Conservation (phyloP, 2,797 vertebrate species). For the Triplophysa bombifrons region DNA sequence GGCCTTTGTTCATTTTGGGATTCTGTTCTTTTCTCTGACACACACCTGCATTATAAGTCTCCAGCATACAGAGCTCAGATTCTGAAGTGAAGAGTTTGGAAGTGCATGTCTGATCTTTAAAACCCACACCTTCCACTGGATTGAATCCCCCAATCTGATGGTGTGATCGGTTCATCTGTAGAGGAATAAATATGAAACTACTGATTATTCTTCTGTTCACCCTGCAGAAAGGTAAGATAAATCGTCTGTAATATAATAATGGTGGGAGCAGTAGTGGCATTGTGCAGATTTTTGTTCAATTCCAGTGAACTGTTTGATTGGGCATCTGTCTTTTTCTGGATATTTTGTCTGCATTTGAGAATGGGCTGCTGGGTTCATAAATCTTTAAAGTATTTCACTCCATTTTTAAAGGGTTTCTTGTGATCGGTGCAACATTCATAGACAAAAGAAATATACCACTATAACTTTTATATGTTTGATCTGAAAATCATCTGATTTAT, state of each 20-base stretch:
- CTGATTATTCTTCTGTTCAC: conserved; percentile 21
- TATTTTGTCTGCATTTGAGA: background rate
- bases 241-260: background rate
- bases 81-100: conserved; percentile 20
- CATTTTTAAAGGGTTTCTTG: background rate
- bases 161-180: background rate
- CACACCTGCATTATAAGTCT: conserved; percentile 31
- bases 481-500: background rate
- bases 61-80: background rate
- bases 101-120: background rate
- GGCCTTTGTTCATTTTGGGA: conserved; percentile 45
- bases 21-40: conserved; percentile 8
- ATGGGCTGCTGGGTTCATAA: background rate
- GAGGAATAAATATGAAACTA: conserved; percentile 28
- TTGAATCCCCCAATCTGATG: background rate
- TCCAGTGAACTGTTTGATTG: too few relatives aligned
- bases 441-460: background rate
- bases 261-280: too few relatives aligned
- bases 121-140: background rate
- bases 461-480: background rate
- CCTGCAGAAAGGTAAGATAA: conserved; percentile 32
- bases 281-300: too few relatives aligned
- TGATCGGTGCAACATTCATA: background rate
- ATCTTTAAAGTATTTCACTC: background rate
- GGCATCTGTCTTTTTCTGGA: too few relatives aligned